These are phyloP conservation scores for Diabrotica balteata DNA, from an alignment of 2,888 invertebrate genomes.

Conservation along the genomic window DNA sequence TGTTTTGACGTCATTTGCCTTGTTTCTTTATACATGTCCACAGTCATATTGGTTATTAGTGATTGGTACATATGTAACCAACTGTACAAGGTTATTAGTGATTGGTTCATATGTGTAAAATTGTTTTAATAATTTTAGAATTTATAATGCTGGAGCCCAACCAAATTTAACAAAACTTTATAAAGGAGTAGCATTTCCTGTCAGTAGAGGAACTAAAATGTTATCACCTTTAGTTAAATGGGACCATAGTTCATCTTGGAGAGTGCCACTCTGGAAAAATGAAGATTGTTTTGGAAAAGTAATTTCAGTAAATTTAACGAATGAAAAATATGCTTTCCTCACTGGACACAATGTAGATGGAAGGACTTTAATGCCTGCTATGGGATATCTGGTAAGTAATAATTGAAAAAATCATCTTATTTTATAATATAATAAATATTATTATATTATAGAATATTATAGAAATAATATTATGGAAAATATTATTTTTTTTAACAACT, in stretches of 20 bases:
- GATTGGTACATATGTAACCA: too few species aligned
- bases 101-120: too few species aligned
- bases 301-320: constrained; percentile 73
- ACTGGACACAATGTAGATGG: constrained; percentile 49
- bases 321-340: constrained; percentile 35
- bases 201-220: constrained; percentile 83
- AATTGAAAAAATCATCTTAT: neutral
- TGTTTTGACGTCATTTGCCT: too few species aligned
- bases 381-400: constrained; percentile 58
- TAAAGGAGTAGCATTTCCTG: constrained; percentile 75
- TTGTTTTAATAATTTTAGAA: constrained; percentile 58
- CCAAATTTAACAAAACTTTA: constrained; percentile 79
- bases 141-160: constrained; percentile 79
- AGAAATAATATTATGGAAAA: neutral
- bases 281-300: constrained; percentile 76
- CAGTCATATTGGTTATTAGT: too few species aligned
- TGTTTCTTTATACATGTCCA: too few species aligned
- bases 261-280: constrained; percentile 72
- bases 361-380: constrained; percentile 66
- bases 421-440: neutral
- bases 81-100: too few species aligned
- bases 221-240: constrained; percentile 82
- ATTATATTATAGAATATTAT: neutral
- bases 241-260: constrained; percentile 84
- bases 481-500: too few species aligned